These are phyloP conservation scores for Peromyscus californicus DNA, from an alignment of 2,113 vertebrate genomes.

Conservation along the genomic window DNA sequence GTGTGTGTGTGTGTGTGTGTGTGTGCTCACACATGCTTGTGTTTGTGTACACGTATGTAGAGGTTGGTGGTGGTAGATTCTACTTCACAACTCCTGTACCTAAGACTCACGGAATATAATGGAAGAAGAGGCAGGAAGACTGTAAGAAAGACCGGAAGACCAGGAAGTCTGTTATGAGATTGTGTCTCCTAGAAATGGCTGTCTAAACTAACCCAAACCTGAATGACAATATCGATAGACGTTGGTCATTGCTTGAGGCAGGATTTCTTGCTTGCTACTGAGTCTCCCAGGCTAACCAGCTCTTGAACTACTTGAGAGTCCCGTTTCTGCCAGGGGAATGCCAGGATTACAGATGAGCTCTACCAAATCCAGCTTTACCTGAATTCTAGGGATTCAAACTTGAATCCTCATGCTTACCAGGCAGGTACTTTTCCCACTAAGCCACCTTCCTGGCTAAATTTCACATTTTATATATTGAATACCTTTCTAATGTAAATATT, in stretches of 20 bases:
- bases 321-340: no score
- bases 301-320: no score
- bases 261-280: no score
- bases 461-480: not conserved
- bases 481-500: not conserved
- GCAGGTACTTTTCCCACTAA: not conserved
- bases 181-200: not conserved
- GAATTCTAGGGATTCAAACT: no score
- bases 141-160: not conserved
- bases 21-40: rapidly evolving
- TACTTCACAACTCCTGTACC: not conserved
- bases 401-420: not conserved
- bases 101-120: not conserved
- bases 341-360: not conserved
- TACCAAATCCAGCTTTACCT: not conserved
- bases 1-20: not conserved
- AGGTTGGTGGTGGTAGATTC: not conserved
- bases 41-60: not conserved
- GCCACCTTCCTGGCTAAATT: not conserved
- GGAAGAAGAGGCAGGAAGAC: not conserved
- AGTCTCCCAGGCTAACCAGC: no score
- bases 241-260: not conserved
- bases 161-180: not conserved
- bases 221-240: no score
- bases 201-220: not conserved